Percentiles rank a stretch among this genome's conserved stretches.
Evolutionary conservation across 2,113 vertebrate species (phyloP).

Genomic region (Hyaena hyaena): DNA sequence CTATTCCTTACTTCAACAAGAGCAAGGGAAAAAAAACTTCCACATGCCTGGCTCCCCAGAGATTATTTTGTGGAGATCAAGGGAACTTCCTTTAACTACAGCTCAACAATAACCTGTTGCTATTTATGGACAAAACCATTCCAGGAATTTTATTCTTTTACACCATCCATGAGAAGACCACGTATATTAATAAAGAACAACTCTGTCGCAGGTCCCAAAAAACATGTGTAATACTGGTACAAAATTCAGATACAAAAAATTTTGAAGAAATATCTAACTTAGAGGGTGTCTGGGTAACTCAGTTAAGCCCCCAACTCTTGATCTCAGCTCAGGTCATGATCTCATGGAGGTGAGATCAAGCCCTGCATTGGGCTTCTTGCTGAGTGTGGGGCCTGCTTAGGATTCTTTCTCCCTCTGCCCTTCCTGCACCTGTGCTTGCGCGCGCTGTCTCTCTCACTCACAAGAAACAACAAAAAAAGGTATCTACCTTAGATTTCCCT

Average conservation of each 20-base stretch:
- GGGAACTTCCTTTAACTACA: constrained; percentile 12
- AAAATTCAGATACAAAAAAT: background rate
- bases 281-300: background rate
- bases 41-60: background rate
- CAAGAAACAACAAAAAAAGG: background rate
- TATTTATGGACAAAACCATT: background rate
- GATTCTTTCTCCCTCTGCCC: no score
- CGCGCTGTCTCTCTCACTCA: no score
- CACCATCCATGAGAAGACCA: background rate
- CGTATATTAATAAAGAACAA: background rate
- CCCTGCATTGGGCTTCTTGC: no score
- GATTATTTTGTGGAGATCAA: background rate
- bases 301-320: no score
- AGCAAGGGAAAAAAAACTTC: background rate
- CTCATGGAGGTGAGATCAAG: no score
- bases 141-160: constrained; percentile 25
- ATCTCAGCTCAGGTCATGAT: no score
- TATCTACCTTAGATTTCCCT: background rate
- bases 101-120: background rate
- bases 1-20: background rate
- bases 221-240: constrained; percentile 61
- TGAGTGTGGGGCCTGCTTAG: no score
- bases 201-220: constrained; percentile 1
- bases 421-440: no score
- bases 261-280: background rate